Percentiles rank a stretch among this genome's conserved stretches.
These are phyloP conservation scores for Lochmaea capreae DNA, from an alignment of 2,888 invertebrate species.

Conservation along the genomic window DNA sequence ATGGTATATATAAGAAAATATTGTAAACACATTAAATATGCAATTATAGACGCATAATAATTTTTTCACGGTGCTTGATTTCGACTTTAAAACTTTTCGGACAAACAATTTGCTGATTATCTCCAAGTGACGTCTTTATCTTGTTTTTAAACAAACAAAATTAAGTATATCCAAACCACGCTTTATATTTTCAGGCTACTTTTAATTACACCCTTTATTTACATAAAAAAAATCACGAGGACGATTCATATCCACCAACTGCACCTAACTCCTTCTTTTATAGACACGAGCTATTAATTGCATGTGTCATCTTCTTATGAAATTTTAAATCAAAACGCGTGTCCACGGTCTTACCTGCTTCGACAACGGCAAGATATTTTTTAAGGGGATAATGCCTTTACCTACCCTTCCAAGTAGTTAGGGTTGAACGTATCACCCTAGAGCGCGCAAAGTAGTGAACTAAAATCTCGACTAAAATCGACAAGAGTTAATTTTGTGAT, in stretches of 20 bases:
- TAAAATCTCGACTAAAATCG: too few relatives aligned
- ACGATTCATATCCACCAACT: neutral
- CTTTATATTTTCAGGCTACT: neutral
- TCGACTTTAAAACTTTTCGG: neutral
- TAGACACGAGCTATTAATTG: conserved; percentile 20
- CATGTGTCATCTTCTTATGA: conserved; percentile 11
- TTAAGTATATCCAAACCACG: neutral
- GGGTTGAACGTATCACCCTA: conserved; percentile 62
- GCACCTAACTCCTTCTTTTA: conserved; percentile 2
- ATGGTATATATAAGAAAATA: too few relatives aligned
- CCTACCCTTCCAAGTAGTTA: neutral
- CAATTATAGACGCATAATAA: neutral
- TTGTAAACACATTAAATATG: neutral
- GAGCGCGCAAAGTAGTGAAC: too few relatives aligned
- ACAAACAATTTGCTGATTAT: neutral
- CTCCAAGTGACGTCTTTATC: neutral
- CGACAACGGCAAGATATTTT: neutral
- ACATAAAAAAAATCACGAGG: neutral
- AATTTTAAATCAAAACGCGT: conserved; percentile 18
- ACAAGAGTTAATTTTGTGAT: too few relatives aligned
- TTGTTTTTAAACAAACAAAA: conserved; percentile 2
- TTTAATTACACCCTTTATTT: neutral
- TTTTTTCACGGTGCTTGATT: neutral
- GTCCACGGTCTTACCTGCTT: conserved; percentile 5
- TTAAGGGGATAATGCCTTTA: neutral